Percentiles rank a stretch among this genome's conserved stretches.
Conservation (phyloP, 2,113 vertebrate genomes). For the Scartelaos histophorus region DNA sequence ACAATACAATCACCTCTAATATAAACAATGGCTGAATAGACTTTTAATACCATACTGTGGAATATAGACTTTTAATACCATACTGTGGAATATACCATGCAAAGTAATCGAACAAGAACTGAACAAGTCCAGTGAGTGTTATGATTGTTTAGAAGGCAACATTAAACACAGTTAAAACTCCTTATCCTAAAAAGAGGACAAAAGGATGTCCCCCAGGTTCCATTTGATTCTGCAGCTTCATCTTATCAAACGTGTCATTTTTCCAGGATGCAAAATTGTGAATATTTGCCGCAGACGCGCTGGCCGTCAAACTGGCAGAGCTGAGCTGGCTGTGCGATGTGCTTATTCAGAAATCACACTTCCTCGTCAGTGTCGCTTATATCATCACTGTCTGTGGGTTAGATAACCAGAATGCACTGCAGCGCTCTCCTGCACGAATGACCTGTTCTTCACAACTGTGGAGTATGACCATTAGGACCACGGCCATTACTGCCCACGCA, state of each 20-base stretch:
- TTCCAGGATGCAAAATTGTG: background rate
- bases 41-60: no score
- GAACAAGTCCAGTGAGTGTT: no score
- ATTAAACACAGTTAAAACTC: no score
- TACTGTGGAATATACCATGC: no score
- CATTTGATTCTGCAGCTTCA: background rate
- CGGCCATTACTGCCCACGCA: conserved; percentile 16
- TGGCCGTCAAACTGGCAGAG: conserved; percentile 31
- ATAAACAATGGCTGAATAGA: no score
- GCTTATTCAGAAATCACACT: conserved; percentile 69
- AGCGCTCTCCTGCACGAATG: conserved; percentile 21
- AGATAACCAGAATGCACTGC: conserved; percentile 38
- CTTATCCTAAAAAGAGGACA: no score
- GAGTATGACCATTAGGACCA: conserved; percentile 14
- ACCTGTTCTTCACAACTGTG: conserved; percentile 21
- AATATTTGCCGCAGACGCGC: conserved; percentile 22
- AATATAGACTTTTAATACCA: no score
- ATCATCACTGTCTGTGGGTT: conserved; percentile 54
- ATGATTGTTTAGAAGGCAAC: no score
- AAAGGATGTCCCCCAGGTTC: background rate
- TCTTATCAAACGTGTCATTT: background rate
- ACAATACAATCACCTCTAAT: no score
- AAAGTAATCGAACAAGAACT: no score
- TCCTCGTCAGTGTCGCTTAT: conserved; percentile 61
- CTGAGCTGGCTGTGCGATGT: conserved; percentile 37